phyloP scores from a whole-genome alignment of 2,797 vertebrate genomes.

The Phoebastria nigripes region DNA sequence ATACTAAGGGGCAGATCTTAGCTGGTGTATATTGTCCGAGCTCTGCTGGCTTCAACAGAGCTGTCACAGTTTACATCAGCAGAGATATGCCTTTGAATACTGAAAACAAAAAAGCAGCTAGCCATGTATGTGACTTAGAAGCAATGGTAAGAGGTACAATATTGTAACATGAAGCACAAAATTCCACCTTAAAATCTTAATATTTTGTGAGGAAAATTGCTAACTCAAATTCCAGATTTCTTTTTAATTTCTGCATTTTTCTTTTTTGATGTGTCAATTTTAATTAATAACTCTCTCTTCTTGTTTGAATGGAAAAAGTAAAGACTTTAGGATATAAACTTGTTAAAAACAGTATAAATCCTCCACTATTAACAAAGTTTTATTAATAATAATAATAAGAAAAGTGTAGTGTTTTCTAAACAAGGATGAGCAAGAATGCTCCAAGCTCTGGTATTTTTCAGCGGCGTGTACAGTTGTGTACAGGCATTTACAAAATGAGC shows the following conservation, averaged over 20 bases:
- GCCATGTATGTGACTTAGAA: background rate
- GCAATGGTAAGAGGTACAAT: background rate
- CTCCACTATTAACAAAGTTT: background rate
- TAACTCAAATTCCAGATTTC: background rate
- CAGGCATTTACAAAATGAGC: background rate
- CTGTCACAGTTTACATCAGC: background rate
- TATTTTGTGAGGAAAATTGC: background rate
- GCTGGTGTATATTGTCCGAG: background rate
- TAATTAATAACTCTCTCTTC: background rate
- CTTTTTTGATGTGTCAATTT: background rate
- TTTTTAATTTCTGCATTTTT: background rate
- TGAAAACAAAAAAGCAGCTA: background rate
- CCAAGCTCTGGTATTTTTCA: background rate
- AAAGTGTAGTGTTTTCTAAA: background rate
- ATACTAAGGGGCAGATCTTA: slow-evolving; percentile 4
- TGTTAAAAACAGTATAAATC: background rate
- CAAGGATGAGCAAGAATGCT: background rate
- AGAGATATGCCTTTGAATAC: background rate
- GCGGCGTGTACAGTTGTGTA: background rate
- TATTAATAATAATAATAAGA: background rate
- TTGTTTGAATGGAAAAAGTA: background rate
- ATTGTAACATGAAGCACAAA: background rate
- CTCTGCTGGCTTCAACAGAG: background rate
- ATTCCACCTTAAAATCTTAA: background rate
- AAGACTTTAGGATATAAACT: background rate